Percentiles rank a stretch among this genome's conserved stretches.
These are phyloP conservation scores for Nowickia ferox DNA, from an alignment of 2,888 invertebrate species.

Conservation along the genomic window DNA sequence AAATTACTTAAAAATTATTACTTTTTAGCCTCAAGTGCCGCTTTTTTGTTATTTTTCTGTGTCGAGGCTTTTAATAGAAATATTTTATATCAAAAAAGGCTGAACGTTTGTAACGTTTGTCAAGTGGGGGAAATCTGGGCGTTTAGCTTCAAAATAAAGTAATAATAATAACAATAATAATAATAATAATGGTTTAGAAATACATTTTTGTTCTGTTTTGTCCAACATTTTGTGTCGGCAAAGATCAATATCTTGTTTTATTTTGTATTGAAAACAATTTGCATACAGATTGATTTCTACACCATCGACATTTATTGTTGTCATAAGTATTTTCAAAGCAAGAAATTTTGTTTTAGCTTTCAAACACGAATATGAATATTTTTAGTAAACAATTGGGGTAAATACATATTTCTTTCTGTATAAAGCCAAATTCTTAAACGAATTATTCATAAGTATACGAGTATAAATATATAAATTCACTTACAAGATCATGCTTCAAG, in stretches of 20 bases:
- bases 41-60: slow-evolving; percentile 37
- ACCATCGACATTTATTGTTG: slow-evolving; percentile 40
- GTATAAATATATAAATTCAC: slow-evolving; percentile 6
- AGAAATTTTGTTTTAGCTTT: slow-evolving; percentile 29
- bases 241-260: slow-evolving; percentile 66
- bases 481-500: slow-evolving; percentile 5
- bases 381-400: slow-evolving; percentile 46
- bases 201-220: background rate
- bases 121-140: slow-evolving; percentile 62
- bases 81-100: slow-evolving; percentile 52
- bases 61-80: slow-evolving; percentile 63
- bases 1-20: slow-evolving; percentile 32
- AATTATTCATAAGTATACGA: slow-evolving; percentile 30
- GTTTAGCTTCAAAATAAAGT: slow-evolving; percentile 36
- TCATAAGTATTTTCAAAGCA: slow-evolving; percentile 20
- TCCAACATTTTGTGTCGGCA: slow-evolving; percentile 69
- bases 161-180: background rate
- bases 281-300: slow-evolving; percentile 69
- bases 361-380: slow-evolving; percentile 50
- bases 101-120: slow-evolving; percentile 37
- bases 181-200: background rate
- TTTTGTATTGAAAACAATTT: slow-evolving; percentile 66
- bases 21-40: slow-evolving; percentile 63
- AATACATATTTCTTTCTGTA: slow-evolving; percentile 12
- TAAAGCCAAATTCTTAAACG: slow-evolving; percentile 23